phyloP scores from a whole-genome alignment of 2,797 vertebrate species.

The Coregonus sp. region DNA sequence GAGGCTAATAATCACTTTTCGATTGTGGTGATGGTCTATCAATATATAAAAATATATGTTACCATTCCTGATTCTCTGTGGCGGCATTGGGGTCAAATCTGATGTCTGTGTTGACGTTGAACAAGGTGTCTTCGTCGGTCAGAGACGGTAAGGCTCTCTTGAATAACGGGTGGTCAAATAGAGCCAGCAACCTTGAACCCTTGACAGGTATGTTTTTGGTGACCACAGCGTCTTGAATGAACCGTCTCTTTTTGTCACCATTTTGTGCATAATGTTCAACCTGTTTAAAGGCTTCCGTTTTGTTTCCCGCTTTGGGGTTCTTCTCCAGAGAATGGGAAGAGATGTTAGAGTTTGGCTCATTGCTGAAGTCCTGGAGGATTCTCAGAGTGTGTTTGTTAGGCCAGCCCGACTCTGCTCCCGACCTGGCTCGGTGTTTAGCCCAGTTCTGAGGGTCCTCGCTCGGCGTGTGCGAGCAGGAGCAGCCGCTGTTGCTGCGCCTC shows the following conservation, averaged over 20 bases:
- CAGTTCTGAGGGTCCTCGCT: slow-evolving; percentile 80
- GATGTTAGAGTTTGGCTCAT: slow-evolving; percentile 88
- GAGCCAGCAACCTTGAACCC: slow-evolving; percentile 78
- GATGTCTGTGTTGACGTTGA: slow-evolving; percentile 94
- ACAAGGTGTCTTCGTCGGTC: slow-evolving; percentile 88
- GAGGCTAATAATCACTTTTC: not conserved
- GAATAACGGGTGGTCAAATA: slow-evolving; percentile 89
- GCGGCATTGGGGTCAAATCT: slow-evolving; percentile 89
- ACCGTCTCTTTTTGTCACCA: slow-evolving; percentile 68
- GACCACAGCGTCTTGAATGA: slow-evolving; percentile 55
- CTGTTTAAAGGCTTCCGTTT: slow-evolving; percentile 55
- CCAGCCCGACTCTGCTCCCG: slow-evolving; percentile 75
- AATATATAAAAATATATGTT: not conserved
- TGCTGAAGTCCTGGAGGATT: slow-evolving; percentile 95
- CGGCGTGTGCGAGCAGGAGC: slow-evolving; percentile 85
- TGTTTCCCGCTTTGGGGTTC: slow-evolving; percentile 62
- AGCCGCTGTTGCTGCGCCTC: slow-evolving; percentile 76
- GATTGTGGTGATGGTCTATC: not conserved
- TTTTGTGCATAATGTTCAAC: slow-evolving; percentile 57
- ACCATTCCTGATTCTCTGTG: slow-evolving; percentile 81
- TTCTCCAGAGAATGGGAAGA: slow-evolving; percentile 86
- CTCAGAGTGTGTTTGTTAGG: slow-evolving; percentile 93
- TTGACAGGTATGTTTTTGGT: slow-evolving; percentile 46
- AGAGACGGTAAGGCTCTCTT: slow-evolving; percentile 75
- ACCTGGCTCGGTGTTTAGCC: slow-evolving; percentile 69